Evolutionary conservation across 2,797 vertebrate species (phyloP).

Genomic region (Benthosema pterotum): DNA sequence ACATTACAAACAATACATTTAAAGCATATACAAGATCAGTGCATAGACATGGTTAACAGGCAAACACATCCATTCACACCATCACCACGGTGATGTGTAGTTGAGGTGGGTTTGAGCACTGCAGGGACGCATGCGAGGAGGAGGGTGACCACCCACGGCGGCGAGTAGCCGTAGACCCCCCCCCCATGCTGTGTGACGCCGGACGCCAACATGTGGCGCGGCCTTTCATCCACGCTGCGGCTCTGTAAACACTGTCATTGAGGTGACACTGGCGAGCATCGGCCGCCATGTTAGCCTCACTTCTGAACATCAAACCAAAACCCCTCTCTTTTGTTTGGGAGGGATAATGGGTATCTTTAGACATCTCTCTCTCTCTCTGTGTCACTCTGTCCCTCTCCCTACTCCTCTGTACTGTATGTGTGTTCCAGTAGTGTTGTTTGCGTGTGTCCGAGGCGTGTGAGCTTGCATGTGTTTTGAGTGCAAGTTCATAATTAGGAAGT

Average conservation of each 20-base stretch:
- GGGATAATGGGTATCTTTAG: neutral
- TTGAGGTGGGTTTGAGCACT: neutral
- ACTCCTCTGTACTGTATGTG: neutral
- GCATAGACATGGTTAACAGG: too few species aligned
- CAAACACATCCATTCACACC: too few species aligned
- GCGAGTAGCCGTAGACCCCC: conserved; percentile 19
- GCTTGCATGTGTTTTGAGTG: neutral
- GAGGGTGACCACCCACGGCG: conserved; percentile 46
- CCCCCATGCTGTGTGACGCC: conserved; percentile 34
- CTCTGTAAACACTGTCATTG: conserved; percentile 68
- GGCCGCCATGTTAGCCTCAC: neutral
- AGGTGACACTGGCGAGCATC: conserved; percentile 32
- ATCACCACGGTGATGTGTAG: too few species aligned
- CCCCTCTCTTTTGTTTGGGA: conserved; percentile 8
- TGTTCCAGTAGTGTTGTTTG: neutral
- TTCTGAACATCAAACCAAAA: conserved; percentile 3
- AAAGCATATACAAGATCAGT: too few species aligned
- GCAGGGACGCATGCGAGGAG: too few species aligned
- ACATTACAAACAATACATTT: too few species aligned
- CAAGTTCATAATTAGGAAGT: neutral
- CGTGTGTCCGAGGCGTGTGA: neutral
- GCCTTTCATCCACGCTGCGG: conserved; percentile 58
- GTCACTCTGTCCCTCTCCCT: neutral
- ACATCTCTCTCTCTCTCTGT: neutral
- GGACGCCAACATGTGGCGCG: conserved; percentile 41